phyloP scores from a whole-genome alignment of 2,797 vertebrate species.

The Euthynnus affinis region DNA sequence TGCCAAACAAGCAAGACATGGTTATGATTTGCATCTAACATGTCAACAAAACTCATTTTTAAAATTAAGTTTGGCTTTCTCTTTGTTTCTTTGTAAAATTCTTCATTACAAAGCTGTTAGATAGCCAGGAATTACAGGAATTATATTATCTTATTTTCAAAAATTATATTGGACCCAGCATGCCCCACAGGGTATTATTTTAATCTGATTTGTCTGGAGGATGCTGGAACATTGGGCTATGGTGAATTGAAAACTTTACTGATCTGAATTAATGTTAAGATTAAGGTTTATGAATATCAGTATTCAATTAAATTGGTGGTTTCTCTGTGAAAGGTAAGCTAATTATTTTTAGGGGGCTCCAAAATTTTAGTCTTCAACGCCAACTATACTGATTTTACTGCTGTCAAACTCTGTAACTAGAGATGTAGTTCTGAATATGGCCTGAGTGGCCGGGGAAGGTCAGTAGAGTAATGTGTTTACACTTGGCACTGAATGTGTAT shows the following conservation, averaged over 20 bases:
- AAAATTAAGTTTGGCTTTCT: neutral
- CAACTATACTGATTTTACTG: neutral
- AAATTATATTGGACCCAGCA: neutral
- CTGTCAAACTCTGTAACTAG: neutral
- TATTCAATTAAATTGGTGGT: neutral
- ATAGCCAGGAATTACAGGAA: neutral
- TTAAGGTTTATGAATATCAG: neutral
- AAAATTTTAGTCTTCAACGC: neutral
- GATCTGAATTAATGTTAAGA: neutral
- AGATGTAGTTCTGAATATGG: neutral
- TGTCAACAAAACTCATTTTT: too few relatives aligned
- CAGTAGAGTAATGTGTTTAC: constrained; percentile 29
- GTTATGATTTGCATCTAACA: neutral
- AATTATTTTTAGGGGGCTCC: neutral
- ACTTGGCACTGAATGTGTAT: constrained; percentile 32
- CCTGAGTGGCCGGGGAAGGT: constrained; percentile 8
- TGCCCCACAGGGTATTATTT: neutral
- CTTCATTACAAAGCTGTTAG: neutral
- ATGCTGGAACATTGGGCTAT: neutral
- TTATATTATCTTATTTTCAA: neutral
- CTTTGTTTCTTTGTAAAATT: neutral
- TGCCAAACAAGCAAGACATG: neutral
- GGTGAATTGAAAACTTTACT: neutral
- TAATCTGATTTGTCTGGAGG: neutral
- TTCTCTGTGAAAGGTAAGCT: neutral